Conservation (phyloP, 1,140 invertebrate species). For the Diprion similis region DNA sequence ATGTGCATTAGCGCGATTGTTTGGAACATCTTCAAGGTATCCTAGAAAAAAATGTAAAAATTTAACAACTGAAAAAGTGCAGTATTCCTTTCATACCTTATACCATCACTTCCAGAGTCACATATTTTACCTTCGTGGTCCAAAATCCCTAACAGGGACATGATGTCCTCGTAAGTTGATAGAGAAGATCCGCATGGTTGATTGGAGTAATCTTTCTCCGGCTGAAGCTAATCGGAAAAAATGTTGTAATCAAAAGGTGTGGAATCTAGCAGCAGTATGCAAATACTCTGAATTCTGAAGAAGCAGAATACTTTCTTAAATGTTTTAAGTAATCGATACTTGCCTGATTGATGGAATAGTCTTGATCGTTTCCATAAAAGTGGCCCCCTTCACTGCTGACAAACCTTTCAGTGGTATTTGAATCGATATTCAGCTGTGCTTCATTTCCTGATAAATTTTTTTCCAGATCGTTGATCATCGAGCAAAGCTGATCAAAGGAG, state of each 20-base stretch:
- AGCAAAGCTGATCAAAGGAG: slow-evolving; percentile 48
- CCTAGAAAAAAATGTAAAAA: not conserved
- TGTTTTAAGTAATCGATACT: not conserved
- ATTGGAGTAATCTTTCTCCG: slow-evolving; percentile 44
- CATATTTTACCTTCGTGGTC: slow-evolving; percentile 34
- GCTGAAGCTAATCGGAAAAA: slow-evolving; percentile 36
- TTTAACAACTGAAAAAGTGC: not conserved
- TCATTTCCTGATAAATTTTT: slow-evolving; percentile 28
- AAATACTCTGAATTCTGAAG: too few species aligned
- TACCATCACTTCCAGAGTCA: too few species aligned
- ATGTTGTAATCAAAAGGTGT: not conserved
- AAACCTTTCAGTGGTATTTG: slow-evolving; percentile 18
- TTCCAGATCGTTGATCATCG: slow-evolving; percentile 48
- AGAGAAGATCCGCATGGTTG: slow-evolving; percentile 18
- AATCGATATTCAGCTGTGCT: not conserved
- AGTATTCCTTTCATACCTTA: too few species aligned
- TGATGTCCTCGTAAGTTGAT: slow-evolving; percentile 53
- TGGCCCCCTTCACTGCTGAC: not conserved
- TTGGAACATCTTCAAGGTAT: not conserved
- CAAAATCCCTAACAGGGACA: slow-evolving; percentile 45
- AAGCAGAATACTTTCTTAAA: not conserved
- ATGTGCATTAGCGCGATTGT: not conserved
- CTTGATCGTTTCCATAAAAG: not conserved
- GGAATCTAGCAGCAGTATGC: too few species aligned
- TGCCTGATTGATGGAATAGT: slow-evolving; percentile 29